These are phyloP conservation scores for Meiosimyza platycephala DNA, from an alignment of 2,888 invertebrate species.

Conservation along the genomic window DNA sequence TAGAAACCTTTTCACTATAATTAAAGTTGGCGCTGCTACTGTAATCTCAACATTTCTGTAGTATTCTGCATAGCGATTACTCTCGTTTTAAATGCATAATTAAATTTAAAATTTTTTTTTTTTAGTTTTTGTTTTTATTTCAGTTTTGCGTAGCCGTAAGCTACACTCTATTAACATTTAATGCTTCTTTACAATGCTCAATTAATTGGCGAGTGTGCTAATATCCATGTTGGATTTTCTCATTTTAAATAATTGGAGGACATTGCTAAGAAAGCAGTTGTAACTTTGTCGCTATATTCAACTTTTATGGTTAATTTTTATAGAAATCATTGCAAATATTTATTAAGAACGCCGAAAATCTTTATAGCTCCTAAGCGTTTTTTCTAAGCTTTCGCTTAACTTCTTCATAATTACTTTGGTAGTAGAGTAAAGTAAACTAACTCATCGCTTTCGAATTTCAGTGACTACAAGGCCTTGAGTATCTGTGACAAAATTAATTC, in stretches of 20 bases:
- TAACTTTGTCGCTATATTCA: not conserved
- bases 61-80: not conserved
- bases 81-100: conserved; percentile 26
- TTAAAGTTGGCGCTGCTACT: conserved; percentile 12
- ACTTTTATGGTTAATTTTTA: not conserved
- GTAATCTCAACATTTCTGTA: not conserved
- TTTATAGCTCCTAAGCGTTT: not conserved
- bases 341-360: not conserved
- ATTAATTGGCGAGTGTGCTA: conserved; percentile 32
- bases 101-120: not conserved
- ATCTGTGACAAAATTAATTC: not conserved
- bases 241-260: too few species aligned
- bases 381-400: not conserved
- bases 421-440: too few species aligned
- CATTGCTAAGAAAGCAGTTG: too few species aligned
- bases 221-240: conserved; percentile 22
- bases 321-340: not conserved
- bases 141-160: not conserved
- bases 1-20: conserved; percentile 11
- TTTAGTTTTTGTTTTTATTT: not conserved
- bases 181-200: conserved; percentile 15
- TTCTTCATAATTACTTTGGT: too few species aligned
- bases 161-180: conserved; percentile 21
- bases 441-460: not conserved
- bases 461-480: not conserved